A percentile compares a stretch with the other conserved stretches of the same genome.
These are phyloP conservation scores for Sialia sialis DNA, from an alignment of 2,113 vertebrate genomes.

Conservation along the genomic window DNA sequence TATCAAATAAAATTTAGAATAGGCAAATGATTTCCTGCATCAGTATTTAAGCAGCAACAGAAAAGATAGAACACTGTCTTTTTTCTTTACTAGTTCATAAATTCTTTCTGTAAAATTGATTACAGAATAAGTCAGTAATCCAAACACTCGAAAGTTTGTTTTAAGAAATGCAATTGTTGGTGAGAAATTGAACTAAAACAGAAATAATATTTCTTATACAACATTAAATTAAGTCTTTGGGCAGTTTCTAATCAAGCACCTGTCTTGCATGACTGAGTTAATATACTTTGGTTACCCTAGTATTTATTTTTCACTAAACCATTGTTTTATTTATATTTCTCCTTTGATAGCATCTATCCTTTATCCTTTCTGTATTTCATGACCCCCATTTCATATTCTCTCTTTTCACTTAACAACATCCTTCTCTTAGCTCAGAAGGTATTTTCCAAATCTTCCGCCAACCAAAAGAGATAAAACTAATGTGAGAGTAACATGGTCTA, in stretches of 20 bases:
- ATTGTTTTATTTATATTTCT: not conserved
- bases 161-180: constrained; percentile 34
- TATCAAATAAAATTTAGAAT: constrained; percentile 51
- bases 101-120: constrained; percentile 10
- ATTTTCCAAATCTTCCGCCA: not conserved
- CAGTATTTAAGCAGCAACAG: not conserved
- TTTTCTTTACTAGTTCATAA: constrained; percentile 20
- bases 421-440: not conserved
- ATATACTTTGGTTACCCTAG: not conserved
- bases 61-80: not conserved
- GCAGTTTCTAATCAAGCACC: not conserved
- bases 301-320: not conserved
- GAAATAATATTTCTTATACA: not conserved
- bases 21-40: constrained; percentile 45
- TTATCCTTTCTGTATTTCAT: not conserved
- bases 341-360: not conserved
- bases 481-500: not conserved
- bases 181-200: constrained; percentile 20
- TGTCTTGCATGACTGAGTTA: not conserved
- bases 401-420: not conserved
- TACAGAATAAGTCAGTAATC: constrained; percentile 8
- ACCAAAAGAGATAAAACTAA: not conserved
- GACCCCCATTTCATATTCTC: not conserved
- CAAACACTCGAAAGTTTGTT: constrained; percentile 7
- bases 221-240: not conserved